phyloP scores from a whole-genome alignment of 2,113 vertebrate genomes.

The Erpornis zantholeuca region DNA sequence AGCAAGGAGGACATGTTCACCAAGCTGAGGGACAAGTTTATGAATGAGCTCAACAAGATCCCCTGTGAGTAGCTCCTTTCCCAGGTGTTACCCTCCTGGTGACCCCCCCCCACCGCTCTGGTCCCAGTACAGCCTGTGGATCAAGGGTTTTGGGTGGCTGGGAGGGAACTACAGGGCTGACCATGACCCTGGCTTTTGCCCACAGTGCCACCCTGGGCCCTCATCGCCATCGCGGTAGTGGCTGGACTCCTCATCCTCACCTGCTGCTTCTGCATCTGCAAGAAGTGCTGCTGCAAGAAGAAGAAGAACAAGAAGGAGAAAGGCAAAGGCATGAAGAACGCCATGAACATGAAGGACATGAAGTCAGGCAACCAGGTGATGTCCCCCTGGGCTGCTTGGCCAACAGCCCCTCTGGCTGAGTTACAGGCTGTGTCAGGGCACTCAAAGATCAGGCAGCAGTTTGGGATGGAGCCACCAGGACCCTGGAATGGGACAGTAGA shows the following conservation, averaged over 20 bases:
- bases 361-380: conserved; percentile 81
- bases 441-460: background rate
- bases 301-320: conserved; percentile 99
- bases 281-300: conserved; percentile 99
- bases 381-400: background rate
- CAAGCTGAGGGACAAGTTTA: conserved; percentile 89
- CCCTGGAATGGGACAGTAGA: background rate
- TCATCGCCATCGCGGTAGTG: conserved; percentile 92
- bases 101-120: fast-evolving
- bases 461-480: background rate
- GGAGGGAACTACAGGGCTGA: background rate
- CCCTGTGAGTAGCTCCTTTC: conserved; percentile 81
- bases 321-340: conserved; percentile 92
- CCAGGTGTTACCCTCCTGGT: background rate
- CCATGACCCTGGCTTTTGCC: fast-evolving
- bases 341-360: conserved; percentile 95
- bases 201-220: conserved; percentile 92
- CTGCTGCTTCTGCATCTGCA: conserved; percentile 98
- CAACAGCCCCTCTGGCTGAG: background rate
- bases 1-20: conserved; percentile 85
- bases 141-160: background rate
- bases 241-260: conserved; percentile 90
- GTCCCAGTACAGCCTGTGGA: background rate
- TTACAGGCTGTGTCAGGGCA: fast-evolving
- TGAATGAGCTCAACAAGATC: conserved; percentile 92